phyloP scores from a whole-genome alignment of 2,797 vertebrate species.

The Sebastes steindachneri region DNA sequence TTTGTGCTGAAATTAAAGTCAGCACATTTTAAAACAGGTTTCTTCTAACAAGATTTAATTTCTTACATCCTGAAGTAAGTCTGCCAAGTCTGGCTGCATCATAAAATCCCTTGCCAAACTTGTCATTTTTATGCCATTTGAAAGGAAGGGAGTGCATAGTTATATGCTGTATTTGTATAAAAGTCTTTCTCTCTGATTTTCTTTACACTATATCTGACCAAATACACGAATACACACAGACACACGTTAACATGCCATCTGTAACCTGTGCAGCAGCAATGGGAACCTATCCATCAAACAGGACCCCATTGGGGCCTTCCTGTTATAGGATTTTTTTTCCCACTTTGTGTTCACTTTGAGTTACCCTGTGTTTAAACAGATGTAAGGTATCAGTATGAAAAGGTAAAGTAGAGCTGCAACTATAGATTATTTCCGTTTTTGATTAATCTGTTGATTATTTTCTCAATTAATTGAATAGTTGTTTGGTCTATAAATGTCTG shows the following conservation, averaged over 20 bases:
- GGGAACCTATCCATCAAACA: slow-evolving; percentile 81
- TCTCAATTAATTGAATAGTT: too few relatives aligned
- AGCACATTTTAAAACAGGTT: slow-evolving; percentile 20
- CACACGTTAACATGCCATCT: slow-evolving; percentile 25
- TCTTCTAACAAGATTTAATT: slow-evolving; percentile 44
- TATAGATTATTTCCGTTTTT: fast-evolving
- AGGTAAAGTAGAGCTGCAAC: too few relatives aligned
- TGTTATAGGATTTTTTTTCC: slow-evolving; percentile 40
- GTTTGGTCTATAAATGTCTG: too few relatives aligned
- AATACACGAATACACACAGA: slow-evolving; percentile 8
- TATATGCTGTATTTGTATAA: not conserved
- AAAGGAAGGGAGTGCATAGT: slow-evolving; percentile 19
- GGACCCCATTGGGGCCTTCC: slow-evolving; percentile 56
- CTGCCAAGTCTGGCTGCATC: slow-evolving; percentile 43
- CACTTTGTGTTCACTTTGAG: slow-evolving; percentile 10
- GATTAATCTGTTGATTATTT: too few relatives aligned
- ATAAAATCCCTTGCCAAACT: slow-evolving; percentile 39
- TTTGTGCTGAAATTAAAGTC: slow-evolving; percentile 17
- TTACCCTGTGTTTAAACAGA: slow-evolving; percentile 13
- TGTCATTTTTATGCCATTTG: slow-evolving; percentile 4
- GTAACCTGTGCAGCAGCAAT: slow-evolving; percentile 72
- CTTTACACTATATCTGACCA: not conserved
- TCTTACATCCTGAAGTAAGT: slow-evolving; percentile 38
- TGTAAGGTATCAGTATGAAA: not conserved
- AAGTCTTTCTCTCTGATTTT: slow-evolving; percentile 5